These are phyloP conservation scores for Euthynnus affinis DNA, from an alignment of 2,797 vertebrate genomes.

Conservation along the genomic window DNA sequence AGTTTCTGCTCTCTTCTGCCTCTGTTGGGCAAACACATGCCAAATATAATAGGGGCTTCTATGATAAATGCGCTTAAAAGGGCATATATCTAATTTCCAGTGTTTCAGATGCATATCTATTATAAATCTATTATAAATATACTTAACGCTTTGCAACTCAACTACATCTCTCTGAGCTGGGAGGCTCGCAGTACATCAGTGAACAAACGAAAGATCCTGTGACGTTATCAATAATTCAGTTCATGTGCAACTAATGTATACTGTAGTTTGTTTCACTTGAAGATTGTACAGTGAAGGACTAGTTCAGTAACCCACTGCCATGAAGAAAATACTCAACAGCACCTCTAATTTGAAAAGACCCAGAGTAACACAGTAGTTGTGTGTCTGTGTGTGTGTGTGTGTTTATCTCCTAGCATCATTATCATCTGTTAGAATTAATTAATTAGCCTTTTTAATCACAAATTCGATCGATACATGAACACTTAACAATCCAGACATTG, in stretches of 20 bases:
- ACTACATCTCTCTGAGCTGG: conserved; percentile 16
- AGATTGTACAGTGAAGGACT: conserved; percentile 44
- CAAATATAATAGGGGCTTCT: conserved; percentile 16
- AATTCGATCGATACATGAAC: not conserved
- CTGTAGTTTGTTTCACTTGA: conserved; percentile 18
- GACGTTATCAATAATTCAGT: conserved; percentile 13
- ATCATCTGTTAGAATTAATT: conserved; percentile 28
- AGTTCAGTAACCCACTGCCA: conserved; percentile 68
- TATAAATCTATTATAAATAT: conserved; percentile 16
- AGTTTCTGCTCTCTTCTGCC: conserved; percentile 22
- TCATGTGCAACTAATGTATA: conserved; percentile 18
- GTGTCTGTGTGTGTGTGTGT: conserved; percentile 34
- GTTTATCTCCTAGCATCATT: conserved; percentile 23
- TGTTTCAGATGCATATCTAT: conserved; percentile 21
- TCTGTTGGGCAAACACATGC: conserved; percentile 20
- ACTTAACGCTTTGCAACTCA: conserved; percentile 35
- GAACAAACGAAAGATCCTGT: conserved; percentile 42
- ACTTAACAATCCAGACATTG: not conserved
- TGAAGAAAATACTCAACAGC: conserved; percentile 31
- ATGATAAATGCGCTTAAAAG: conserved; percentile 16
- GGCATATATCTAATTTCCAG: conserved; percentile 9
- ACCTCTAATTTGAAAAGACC: conserved; percentile 37
- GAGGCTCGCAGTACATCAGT: conserved; percentile 6
- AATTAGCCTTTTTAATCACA: conserved; percentile 18
- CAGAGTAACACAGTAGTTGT: conserved; percentile 19